A percentile compares a stretch with the other conserved stretches of the same genome.
Evolutionary conservation across 2,888 invertebrate genomes (phyloP).

Genomic region (Omphaloscelis lunosa): DNA sequence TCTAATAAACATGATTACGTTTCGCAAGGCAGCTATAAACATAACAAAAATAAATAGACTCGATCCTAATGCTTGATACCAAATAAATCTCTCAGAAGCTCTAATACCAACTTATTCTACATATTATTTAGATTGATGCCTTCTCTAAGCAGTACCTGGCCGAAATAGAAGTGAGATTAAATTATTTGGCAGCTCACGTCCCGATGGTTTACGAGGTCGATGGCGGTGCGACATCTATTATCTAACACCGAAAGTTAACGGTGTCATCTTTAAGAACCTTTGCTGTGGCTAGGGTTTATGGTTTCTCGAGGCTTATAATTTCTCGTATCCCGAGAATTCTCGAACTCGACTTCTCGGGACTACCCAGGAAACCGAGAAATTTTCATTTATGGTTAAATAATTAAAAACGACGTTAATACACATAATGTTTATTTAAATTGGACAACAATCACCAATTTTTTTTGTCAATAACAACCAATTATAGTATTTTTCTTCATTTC

Average conservation of each 20-base stretch:
- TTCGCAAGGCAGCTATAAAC: constrained; percentile 17
- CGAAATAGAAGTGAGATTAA: constrained; percentile 72
- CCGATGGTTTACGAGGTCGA: constrained; percentile 71
- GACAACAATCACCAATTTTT: no score
- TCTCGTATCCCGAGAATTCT: no score
- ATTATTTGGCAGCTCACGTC: constrained; percentile 77
- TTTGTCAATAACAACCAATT: no score
- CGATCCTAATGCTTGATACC: constrained; percentile 25
- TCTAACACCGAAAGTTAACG: constrained; percentile 63
- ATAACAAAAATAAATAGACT: constrained; percentile 26
- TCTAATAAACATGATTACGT: constrained; percentile 40
- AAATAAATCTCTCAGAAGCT: constrained; percentile 20
- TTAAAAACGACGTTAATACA: no score
- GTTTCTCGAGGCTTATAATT: no score
- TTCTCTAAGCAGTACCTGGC: constrained; percentile 46
- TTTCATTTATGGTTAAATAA: no score
- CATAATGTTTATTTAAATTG: no score
- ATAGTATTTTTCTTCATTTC: no score
- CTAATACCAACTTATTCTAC: constrained; percentile 34
- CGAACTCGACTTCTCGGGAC: no score
- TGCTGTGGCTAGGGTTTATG: not conserved
- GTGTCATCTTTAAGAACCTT: constrained; percentile 36
- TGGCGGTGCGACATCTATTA: constrained; percentile 68
- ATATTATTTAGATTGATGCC: constrained; percentile 53
- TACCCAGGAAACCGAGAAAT: no score